A percentile compares a stretch with the other conserved stretches of the same genome.
Evolutionary conservation across 2,888 invertebrate genomes (phyloP).

Genomic region (Clivina fossor): DNA sequence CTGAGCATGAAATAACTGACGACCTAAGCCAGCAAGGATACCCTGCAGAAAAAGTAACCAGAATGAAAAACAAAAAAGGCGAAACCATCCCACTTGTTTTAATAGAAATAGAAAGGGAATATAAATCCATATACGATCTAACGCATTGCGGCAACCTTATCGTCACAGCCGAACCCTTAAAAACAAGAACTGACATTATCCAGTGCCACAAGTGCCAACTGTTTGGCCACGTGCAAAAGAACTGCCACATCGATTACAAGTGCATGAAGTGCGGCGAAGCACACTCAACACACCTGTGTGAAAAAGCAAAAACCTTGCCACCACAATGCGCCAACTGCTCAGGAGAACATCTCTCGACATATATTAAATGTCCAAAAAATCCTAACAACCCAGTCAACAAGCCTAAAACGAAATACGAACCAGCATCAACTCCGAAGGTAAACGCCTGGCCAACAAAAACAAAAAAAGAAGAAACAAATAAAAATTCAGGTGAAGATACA

Average conservation of each 20-base stretch:
- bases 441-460: background rate
- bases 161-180: background rate
- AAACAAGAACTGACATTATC: background rate
- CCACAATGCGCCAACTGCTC: slow-evolving; percentile 53
- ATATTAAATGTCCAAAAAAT: slow-evolving; percentile 44
- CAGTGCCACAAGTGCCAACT: slow-evolving; percentile 15
- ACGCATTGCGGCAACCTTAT: slow-evolving; percentile 1
- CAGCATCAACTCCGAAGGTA: background rate
- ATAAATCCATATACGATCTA: slow-evolving; percentile 11
- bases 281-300: slow-evolving; percentile 50
- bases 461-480: slow-evolving; percentile 16
- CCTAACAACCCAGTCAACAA: background rate
- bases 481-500: slow-evolving; percentile 6
- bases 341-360: slow-evolving; percentile 50
- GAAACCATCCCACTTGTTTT: slow-evolving; percentile 5
- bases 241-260: slow-evolving; percentile 4
- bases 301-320: slow-evolving; percentile 41
- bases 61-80: slow-evolving; percentile 8
- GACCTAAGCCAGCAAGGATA: slow-evolving; percentile 4
- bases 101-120: slow-evolving; percentile 10
- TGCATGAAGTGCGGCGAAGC: slow-evolving; percentile 31
- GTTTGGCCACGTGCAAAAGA: slow-evolving; percentile 2
- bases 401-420: background rate
- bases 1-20: slow-evolving; percentile 39
- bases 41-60: background rate